phyloP scores from a whole-genome alignment of 2,113 vertebrate species.

The Megaleporinus macrocephalus region DNA sequence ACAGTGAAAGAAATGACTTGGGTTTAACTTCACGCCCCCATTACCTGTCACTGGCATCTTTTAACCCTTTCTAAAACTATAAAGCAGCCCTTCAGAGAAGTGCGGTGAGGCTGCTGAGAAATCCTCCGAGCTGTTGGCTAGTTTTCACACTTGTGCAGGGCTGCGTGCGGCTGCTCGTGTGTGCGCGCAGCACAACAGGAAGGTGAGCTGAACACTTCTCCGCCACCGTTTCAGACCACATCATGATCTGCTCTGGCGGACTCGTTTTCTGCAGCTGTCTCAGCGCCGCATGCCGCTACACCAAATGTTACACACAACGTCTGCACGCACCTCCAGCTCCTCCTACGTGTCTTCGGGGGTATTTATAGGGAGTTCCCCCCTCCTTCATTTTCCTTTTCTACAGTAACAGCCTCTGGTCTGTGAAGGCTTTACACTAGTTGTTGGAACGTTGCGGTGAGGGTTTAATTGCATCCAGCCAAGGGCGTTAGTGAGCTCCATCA shows the following conservation, averaged over 20 bases:
- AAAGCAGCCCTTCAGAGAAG: background rate
- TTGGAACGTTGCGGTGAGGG: no score
- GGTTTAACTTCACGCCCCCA: no score
- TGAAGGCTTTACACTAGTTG: no score
- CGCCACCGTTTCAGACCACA: background rate
- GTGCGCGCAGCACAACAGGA: constrained; percentile 15
- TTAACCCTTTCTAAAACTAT: no score
- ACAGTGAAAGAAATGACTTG: no score
- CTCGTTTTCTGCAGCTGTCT: background rate
- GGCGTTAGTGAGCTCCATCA: no score
- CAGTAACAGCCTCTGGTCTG: no score
- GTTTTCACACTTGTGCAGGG: constrained; percentile 44
- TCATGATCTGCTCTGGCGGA: constrained; percentile 8
- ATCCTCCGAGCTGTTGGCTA: background rate
- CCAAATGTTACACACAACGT: constrained; percentile 41
- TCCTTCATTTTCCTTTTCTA: no score
- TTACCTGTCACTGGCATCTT: no score
- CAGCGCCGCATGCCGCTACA: constrained; percentile 29
- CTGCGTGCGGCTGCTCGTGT: constrained; percentile 14
- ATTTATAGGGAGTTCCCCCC: no score
- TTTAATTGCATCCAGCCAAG: no score
- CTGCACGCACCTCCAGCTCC: background rate
- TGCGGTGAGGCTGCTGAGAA: constrained; percentile 9
- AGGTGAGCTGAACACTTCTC: constrained; percentile 6
- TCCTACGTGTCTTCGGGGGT: no score